Evolutionary conservation across 2,888 invertebrate species (phyloP).

Genomic region (Diogma glabrata): DNA sequence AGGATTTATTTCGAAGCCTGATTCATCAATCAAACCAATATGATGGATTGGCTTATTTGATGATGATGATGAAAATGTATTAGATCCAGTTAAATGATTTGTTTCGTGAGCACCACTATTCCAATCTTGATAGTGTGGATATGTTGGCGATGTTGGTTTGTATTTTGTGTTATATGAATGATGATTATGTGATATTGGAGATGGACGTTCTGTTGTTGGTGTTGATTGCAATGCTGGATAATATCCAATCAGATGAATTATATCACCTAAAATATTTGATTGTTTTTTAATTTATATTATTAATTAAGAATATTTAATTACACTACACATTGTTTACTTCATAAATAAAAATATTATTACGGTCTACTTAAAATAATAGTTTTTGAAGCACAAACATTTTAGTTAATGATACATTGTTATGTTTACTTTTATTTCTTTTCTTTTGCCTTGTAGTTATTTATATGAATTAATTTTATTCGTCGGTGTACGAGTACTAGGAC

Average conservation of each 20-base stretch:
- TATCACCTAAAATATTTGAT: conserved; percentile 32
- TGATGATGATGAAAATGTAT: neutral
- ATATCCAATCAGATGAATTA: conserved; percentile 38
- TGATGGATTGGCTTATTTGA: neutral
- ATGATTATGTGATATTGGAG: neutral
- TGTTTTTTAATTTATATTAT: neutral
- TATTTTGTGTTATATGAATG: conserved; percentile 1
- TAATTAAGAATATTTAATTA: no score
- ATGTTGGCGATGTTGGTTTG: neutral
- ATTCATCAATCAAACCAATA: conserved; percentile 15
- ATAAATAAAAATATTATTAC: no score
- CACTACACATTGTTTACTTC: no score
- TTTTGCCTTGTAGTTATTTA: no score
- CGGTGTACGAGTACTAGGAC: no score
- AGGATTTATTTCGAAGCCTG: conserved; percentile 13
- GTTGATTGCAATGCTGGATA: conserved; percentile 27
- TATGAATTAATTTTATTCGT: no score
- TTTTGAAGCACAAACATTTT: no score
- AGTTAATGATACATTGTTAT: no score
- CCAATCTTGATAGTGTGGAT: conserved; percentile 8
- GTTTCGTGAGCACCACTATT: neutral
- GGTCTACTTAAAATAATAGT: no score
- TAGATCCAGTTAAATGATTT: neutral
- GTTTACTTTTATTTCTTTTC: no score
- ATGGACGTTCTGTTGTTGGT: conserved; percentile 5